Conservation (phyloP, 2,797 vertebrate genomes). For the Siniperca undulata region DNA sequence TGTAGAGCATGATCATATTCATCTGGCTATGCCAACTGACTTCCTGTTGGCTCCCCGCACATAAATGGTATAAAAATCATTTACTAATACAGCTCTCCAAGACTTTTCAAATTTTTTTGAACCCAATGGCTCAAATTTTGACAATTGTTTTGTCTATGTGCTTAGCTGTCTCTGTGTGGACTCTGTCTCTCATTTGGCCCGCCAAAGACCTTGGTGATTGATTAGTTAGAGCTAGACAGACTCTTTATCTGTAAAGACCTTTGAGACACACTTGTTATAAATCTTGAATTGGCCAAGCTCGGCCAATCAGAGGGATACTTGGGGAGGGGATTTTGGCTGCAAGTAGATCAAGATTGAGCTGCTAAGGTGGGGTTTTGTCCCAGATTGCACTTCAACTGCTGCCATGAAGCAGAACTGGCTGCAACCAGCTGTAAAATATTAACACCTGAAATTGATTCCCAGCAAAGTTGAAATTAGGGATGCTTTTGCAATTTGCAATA, state of each 20-base stretch:
- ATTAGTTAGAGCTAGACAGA: background rate
- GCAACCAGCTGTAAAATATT: background rate
- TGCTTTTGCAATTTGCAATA: background rate
- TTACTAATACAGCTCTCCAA: background rate
- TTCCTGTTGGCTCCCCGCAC: background rate
- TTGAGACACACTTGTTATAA: background rate
- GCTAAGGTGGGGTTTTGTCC: background rate
- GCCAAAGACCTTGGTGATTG: background rate
- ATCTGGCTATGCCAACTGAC: too few species aligned
- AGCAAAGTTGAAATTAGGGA: background rate
- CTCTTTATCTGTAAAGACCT: background rate
- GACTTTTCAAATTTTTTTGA: background rate
- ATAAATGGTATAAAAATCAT: background rate
- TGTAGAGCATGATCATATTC: too few species aligned
- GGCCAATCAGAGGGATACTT: constrained; percentile 6
- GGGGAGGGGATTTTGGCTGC: constrained; percentile 15
- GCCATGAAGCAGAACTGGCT: background rate
- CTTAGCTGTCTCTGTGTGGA: background rate
- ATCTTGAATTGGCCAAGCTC: background rate
- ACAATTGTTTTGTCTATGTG: background rate
- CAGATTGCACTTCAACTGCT: constrained; percentile 1
- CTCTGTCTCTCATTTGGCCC: background rate
- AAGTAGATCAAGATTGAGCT: background rate
- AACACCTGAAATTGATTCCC: background rate
- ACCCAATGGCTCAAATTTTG: background rate